A percentile compares a stretch with the other conserved stretches of the same genome.
phyloP scores from a whole-genome alignment of 2,888 invertebrate species.

The Agrilus cyanescens region DNA sequence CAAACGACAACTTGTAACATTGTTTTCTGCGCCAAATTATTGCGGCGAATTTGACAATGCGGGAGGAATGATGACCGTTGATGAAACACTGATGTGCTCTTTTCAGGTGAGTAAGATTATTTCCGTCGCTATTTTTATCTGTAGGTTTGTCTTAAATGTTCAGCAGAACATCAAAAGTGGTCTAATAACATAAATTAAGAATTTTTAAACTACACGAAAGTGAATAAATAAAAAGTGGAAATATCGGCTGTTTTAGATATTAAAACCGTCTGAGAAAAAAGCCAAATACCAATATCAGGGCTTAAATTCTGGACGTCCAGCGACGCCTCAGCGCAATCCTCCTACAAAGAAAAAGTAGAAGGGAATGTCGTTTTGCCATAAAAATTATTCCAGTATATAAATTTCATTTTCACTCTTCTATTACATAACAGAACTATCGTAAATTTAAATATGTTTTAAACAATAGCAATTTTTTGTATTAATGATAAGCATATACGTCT shows the following conservation, averaged over 20 bases:
- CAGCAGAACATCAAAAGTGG: background rate
- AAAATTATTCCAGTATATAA: no score
- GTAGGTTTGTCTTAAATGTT: background rate
- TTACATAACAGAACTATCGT: no score
- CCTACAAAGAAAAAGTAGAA: conserved; percentile 56
- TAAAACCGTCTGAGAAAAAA: conserved; percentile 99
- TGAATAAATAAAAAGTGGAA: no score
- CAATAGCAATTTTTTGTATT: no score
- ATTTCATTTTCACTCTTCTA: no score
- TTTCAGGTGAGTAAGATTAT: conserved; percentile 66
- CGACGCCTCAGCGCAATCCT: conserved; percentile 71
- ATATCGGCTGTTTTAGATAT: conserved; percentile 53
- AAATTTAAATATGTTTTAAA: no score
- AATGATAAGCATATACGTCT: no score
- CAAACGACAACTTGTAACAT: conserved; percentile 91
- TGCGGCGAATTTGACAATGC: conserved; percentile 99
- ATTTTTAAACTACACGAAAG: no score
- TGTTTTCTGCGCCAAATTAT: conserved; percentile 98
- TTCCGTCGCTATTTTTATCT: no score
- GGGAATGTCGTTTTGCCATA: conserved; percentile 17
- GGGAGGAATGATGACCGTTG: conserved; percentile 99
- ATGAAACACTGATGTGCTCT: conserved; percentile 98
- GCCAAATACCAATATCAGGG: conserved; percentile 96
- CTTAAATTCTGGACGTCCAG: conserved; percentile 74
- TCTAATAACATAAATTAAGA: no score